Evolutionary conservation across 2,113 vertebrate species (phyloP), one percentile per base, ranked within the genome.

Genomic region (Myiagra hebetior): DNA sequence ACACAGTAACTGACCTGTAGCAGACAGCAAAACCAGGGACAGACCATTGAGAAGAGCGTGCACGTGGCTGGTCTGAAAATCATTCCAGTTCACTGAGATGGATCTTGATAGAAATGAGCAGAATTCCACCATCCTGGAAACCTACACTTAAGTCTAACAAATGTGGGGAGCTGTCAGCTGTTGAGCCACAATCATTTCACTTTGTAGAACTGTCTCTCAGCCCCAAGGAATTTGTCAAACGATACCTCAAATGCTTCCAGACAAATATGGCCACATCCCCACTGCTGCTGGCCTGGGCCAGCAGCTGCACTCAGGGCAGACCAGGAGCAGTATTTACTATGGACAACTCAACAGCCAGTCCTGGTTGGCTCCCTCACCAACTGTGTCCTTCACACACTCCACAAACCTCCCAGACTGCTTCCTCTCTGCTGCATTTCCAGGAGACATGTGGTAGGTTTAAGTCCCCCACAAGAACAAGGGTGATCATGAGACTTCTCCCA

Each of bases 241-340:
- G 4, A 1, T 7, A 23, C 9, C 85, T 64, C 27, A 28, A 80
- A 52, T 6, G 30, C 50, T 60, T 35, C 7, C 35, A 1, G 33
- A 64, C 57, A 72, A 91, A 79, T 3, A 42, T 0, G 35, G 74
- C 55, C 52, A n/a, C 1, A 2, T 4, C 21, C 49, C 14, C 11
- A 13, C 0, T 1, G 70, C 28, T 6, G 1, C 56, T 2, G 33
- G 70, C 47, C 46, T 15, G 5, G 1, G 11, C 63, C 12, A 47
- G 80, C 73, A 91, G 91, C 81, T 59, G 47, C 7, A 3, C 52
- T 23, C 10, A 6, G 42, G 33, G 42, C 37, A 73, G 46, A 63
- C 49, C 67, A 62, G 52, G n/a, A 42, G 50, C 72, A 24, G 15
- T 2, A 20, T 53, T 52, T 52, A 7, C 76, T 13, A 17, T 0